phyloP scores from a whole-genome alignment of 2,797 vertebrate genomes.

The Erpetoichthys calabaricus region DNA sequence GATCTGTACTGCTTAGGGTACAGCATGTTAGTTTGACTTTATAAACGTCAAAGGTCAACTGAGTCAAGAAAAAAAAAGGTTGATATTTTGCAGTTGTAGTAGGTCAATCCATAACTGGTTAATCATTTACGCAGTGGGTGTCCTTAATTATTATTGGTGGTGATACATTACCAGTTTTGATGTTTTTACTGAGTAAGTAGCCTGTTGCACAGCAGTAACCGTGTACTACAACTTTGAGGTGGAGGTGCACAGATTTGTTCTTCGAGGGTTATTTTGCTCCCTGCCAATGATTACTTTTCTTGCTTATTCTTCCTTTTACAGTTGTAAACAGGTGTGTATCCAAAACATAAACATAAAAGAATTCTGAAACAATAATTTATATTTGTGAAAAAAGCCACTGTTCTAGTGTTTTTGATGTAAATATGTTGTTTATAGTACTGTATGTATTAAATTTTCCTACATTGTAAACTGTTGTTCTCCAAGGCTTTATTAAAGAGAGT shows the following conservation, averaged over 20 bases:
- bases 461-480: conserved; percentile 39
- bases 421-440: conserved; percentile 89
- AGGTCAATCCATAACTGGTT: too few relatives aligned
- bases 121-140: too few relatives aligned
- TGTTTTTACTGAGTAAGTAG: too few relatives aligned
- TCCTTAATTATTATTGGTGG: too few relatives aligned
- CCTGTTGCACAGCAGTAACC: conserved; percentile 11
- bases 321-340: conserved; percentile 19
- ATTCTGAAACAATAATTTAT: conserved; percentile 85
- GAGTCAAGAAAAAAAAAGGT: too few relatives aligned
- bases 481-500: conserved; percentile 5
- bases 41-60: too few relatives aligned
- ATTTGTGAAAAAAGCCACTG: conserved; percentile 92
- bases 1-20: too few relatives aligned
- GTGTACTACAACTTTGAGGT: conserved; percentile 15
- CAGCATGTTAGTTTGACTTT: too few relatives aligned
- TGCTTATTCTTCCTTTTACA: conserved; percentile 32
- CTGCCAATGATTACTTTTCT: conserved; percentile 25
- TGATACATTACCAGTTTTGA: too few relatives aligned
- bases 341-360: conserved; percentile 40
- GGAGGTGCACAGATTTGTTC: conserved; percentile 13
- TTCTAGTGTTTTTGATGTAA: conserved; percentile 85
- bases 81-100: too few relatives aligned
- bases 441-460: conserved; percentile 99
- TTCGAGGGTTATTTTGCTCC: neutral